Percentiles rank a stretch among this genome's conserved stretches.
These are phyloP conservation scores for Pedetes capensis DNA, from an alignment of 2,113 vertebrate genomes.

Conservation along the genomic window DNA sequence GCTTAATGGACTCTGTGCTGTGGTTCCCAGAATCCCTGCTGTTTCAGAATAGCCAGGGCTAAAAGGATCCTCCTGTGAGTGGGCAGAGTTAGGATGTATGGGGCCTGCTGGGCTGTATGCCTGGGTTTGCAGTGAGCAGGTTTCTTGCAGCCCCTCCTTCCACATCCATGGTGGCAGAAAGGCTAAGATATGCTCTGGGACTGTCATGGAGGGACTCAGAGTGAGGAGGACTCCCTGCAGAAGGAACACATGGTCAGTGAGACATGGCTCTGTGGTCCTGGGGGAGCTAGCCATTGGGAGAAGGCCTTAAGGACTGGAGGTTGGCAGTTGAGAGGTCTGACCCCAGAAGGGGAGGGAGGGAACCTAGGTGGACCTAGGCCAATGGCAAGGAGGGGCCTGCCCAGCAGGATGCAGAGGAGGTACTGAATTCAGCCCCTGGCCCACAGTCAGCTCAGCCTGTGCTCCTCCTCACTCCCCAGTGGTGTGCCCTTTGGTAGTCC, in stretches of 20 bases:
- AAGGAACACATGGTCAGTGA: not conserved
- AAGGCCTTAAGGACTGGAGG: not conserved
- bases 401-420: not conserved
- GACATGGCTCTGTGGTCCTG: not conserved
- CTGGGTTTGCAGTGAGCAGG: not conserved
- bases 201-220: not conserved
- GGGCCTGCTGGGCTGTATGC: not conserved
- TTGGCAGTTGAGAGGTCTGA: not conserved
- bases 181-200: not conserved
- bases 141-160: not conserved
- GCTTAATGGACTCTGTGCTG: not conserved
- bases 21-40: not conserved
- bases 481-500: not conserved
- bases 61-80: not conserved
- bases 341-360: not conserved
- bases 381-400: not conserved
- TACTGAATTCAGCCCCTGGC: not conserved
- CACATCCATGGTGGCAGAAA: not conserved
- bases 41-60: not conserved
- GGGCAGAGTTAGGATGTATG: not conserved
- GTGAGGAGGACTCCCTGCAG: not conserved
- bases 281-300: not conserved
- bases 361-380: too few species aligned
- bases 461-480: rapidly evolving
- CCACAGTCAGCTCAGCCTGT: too few species aligned